A percentile compares a stretch with the other conserved stretches of the same genome.
phyloP scores from a whole-genome alignment of 2,797 vertebrate genomes.

The Novumbra hubbsi region DNA sequence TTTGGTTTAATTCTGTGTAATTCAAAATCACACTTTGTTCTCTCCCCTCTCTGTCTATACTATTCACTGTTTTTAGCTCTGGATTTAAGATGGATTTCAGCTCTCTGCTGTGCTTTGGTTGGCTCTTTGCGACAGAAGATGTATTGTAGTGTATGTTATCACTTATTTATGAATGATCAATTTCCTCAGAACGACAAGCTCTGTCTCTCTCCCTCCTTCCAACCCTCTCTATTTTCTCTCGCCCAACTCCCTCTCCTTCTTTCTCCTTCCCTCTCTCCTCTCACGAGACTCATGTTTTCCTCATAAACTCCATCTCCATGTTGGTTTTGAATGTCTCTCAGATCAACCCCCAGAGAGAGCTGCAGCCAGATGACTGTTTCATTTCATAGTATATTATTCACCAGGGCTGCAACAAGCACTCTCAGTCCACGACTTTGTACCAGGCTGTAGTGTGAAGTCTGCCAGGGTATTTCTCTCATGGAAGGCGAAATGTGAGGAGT shows the following conservation, averaged over 20 bases:
- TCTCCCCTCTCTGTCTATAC: not conserved
- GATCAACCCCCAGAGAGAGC: not conserved
- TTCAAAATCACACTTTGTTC: not conserved
- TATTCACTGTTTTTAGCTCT: not conserved
- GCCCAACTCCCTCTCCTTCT: not conserved
- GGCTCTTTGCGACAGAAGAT: not conserved
- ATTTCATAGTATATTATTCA: constrained; percentile 19
- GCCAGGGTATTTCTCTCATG: not conserved
- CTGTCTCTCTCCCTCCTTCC: not conserved
- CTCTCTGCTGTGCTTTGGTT: not conserved
- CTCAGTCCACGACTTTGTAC: constrained; percentile 34
- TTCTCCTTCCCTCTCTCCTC: not conserved
- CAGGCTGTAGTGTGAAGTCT: constrained; percentile 17
- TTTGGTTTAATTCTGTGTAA: too few relatives aligned
- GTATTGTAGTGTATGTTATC: not conserved
- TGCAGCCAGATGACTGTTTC: constrained; percentile 14
- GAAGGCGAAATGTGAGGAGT: constrained; percentile 13
- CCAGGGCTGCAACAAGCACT: not conserved
- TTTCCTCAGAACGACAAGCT: constrained; percentile 1
- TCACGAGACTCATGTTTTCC: constrained; percentile 36
- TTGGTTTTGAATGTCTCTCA: not conserved
- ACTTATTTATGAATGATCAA: not conserved
- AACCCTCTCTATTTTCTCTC: not conserved
- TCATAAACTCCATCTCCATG: constrained; percentile 11
- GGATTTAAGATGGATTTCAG: not conserved